Evolutionary conservation across 1,140 invertebrate genomes (phyloP).

Genomic region (Caerostris darwini): DNA sequence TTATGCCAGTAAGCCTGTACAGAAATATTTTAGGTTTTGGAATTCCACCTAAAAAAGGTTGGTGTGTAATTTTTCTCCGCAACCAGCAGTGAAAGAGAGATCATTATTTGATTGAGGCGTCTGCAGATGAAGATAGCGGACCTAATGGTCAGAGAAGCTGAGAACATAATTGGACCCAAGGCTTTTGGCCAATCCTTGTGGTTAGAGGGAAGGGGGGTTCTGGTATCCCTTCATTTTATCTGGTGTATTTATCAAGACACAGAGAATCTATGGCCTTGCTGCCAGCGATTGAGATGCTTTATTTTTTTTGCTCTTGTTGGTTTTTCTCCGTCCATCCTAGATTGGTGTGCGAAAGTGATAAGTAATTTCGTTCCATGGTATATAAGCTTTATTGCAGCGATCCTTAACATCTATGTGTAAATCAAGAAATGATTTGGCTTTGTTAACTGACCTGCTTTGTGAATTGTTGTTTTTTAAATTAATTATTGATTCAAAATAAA

Average conservation of each 20-base stretch:
- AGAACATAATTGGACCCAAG: conserved; percentile 56
- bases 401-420: too few species aligned
- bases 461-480: too few species aligned
- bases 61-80: too few species aligned
- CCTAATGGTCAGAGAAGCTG: conserved; percentile 53
- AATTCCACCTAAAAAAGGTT: too few species aligned
- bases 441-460: too few species aligned
- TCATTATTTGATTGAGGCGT: conserved; percentile 48
- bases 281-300: background rate
- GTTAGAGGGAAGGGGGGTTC: background rate
- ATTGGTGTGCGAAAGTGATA: background rate
- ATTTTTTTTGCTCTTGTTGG: background rate
- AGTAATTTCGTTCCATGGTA: background rate
- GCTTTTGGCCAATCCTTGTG: conserved; percentile 5
- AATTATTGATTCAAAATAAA: too few species aligned
- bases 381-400: too few species aligned
- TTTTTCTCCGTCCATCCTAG: background rate
- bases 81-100: background rate
- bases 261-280: background rate
- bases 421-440: too few species aligned
- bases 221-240: background rate
- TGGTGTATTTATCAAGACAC: background rate
- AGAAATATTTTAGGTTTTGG: too few species aligned
- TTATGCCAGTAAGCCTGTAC: too few species aligned
- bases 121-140: conserved; percentile 21